phyloP scores from a whole-genome alignment of 2,113 vertebrate genomes.

The Archilochus colubris region DNA sequence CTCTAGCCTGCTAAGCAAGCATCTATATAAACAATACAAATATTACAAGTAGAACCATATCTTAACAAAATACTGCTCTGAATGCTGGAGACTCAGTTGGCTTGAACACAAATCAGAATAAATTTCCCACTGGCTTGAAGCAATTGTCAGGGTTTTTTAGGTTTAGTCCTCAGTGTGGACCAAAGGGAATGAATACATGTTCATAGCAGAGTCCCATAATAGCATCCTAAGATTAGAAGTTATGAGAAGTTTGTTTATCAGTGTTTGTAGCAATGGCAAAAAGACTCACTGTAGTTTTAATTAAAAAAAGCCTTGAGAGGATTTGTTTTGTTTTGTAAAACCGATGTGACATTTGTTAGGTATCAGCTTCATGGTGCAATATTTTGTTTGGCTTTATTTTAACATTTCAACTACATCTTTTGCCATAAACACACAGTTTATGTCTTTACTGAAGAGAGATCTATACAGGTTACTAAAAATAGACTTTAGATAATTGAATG shows the following conservation, averaged over 20 bases:
- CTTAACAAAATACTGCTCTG: not conserved
- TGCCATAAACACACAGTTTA: not conserved
- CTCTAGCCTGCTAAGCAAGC: not conserved
- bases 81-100: not conserved
- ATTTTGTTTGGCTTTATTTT: slow-evolving; percentile 4
- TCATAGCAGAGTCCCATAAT: not conserved
- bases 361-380: not conserved
- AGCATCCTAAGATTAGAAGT: not conserved
- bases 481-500: not conserved
- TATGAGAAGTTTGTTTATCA: slow-evolving; percentile 28
- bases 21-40: not conserved
- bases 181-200: not conserved
- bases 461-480: not conserved
- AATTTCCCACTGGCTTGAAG: slow-evolving; percentile 9
- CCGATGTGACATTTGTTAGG: not conserved
- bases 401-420: not conserved
- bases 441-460: not conserved
- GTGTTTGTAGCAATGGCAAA: not conserved
- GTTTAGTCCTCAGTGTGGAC: not conserved
- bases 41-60: not conserved
- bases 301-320: not conserved
- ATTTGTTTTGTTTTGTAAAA: not conserved
- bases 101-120: not conserved
- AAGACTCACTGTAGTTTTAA: not conserved
- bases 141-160: not conserved